Evolutionary conservation across 2,888 invertebrate species (phyloP), one percentile per base, ranked within the genome.

Genomic region (Rotaria socialis): DNA sequence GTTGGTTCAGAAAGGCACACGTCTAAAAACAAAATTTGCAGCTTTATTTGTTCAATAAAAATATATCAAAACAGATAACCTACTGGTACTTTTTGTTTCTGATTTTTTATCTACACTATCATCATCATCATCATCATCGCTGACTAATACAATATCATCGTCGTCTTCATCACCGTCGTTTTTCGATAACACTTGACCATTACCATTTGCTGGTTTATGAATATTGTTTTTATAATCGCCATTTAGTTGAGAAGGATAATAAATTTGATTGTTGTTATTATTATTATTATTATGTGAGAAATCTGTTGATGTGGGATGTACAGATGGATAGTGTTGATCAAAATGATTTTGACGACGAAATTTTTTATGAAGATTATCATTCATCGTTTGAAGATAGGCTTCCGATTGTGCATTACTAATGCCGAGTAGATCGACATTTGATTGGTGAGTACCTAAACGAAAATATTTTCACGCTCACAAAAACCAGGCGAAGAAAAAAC

Each of bases 131-230:
- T 16, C 67, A 67, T 67, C 67, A 67, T 67, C 67, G 35, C 67
- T 67, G 19, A 67, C 67, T 67, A 67, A 67, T 67, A 67, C 67
- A 67, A 67, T 67, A 67, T 67, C 67, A 35, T 67, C 67, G 16
- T 67, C 67, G 35, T 67, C 67, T 35, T 67, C 67, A 67, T 35
- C 35, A 67, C 2, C 67, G 35, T 2, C 67, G 14, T 27, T 27
- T 27, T 27, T 27, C 11, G 67, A 67, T 67, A 7, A 67, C 35
- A 19, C 14, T 67, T 35, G 67, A 67, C 67, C 67, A 35, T 67
- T 67, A 3, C 35, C 67, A 35, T 19, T 3, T 35, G 35, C 1
- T 67, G 67, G 19, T 67, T 67, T 67, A 67, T 67, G 35, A 8
- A 24, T 56, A 27, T 27, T 67, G 14, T 19, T 35, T 35, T 67